These are phyloP conservation scores for Pemphigus obesinymphae DNA, from an alignment of 1,140 invertebrate genomes.

Conservation along the genomic window DNA sequence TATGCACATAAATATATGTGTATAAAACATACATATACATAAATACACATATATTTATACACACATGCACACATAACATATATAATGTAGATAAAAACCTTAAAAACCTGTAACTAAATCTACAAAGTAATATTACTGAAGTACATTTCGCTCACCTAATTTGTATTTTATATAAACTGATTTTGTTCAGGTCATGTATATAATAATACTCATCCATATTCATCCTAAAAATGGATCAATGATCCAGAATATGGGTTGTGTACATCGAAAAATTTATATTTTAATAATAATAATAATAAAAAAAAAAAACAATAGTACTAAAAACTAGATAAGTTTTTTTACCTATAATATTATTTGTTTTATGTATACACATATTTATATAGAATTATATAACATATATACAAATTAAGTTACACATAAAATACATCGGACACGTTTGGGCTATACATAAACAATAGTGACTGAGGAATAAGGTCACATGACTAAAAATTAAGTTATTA, in stretches of 20 bases:
- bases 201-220: slow-evolving; percentile 37
- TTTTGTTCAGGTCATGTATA: slow-evolving; percentile 40
- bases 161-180: slow-evolving; percentile 38
- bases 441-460: slow-evolving; percentile 36
- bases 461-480: slow-evolving; percentile 30
- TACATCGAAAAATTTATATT: slow-evolving; percentile 12
- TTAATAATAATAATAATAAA: not conserved
- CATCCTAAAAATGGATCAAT: not conserved
- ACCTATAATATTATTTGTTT: slow-evolving; percentile 29
- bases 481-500: slow-evolving; percentile 28
- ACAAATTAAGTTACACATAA: slow-evolving; percentile 29
- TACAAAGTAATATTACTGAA: slow-evolving; percentile 34
- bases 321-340: slow-evolving; percentile 34
- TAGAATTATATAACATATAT: slow-evolving; percentile 31
- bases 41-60: slow-evolving; percentile 28
- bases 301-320: slow-evolving; percentile 26
- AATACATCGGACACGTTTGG: slow-evolving; percentile 24
- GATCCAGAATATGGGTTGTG: slow-evolving; percentile 10
- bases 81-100: slow-evolving; percentile 30
- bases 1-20: not conserved
- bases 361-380: slow-evolving; percentile 37
- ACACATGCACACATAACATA: slow-evolving; percentile 30
- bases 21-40: not conserved
- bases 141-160: slow-evolving; percentile 30
- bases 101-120: slow-evolving; percentile 31